Evolutionary conservation across 2,113 vertebrate genomes (phyloP), one percentile per base, ranked within the genome.

Genomic region (Corydoras maculifer): DNA sequence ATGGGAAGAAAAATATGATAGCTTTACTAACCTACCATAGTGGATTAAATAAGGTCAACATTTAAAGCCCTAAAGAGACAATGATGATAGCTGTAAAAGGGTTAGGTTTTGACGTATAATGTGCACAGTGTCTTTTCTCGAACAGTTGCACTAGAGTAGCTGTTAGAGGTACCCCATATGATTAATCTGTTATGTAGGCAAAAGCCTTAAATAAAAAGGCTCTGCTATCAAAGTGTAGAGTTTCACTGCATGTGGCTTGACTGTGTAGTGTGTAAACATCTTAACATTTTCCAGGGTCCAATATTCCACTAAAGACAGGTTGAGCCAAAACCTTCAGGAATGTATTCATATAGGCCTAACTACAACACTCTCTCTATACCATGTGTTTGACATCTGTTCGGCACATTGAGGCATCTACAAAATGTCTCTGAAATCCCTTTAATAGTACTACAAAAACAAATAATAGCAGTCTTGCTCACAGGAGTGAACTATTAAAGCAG

Each of bases 381-480:
- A 72, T 58, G n/a, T 31, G 25, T 70, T 72, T 65, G 72, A 83
- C 88, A 87, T 88, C 84, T 88, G 85, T 77, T 18, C 57, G 54
- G 51, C 86, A 84, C 55, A 63, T 83, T 83, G 63, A 70, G 51
- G 51, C 18, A 7, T 8, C 68, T 73, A 69, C 73, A 77, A 82
- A 80, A 82, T 77, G 57, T 57, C 64, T 25, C 74, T 35, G 25
- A 72, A 77, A 82, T 66, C 75, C 48, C 60, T 81, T 80, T 65
- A 81, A 78, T 50, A 65, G 58, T 48, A 62, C 63, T 55, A 43
- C 69, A 70, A 55, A 66, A 43, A 35, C 54, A 31, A 15, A 49
- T 70, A 75, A 84, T 54, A 54, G 69, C 69, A 69, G 65, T 79
- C n/a, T 2, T 65, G 62, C 12, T 15, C 72, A 62, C 0, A 0